phyloP scores from a whole-genome alignment of 2,113 vertebrate species.

The Scomber japonicus region DNA sequence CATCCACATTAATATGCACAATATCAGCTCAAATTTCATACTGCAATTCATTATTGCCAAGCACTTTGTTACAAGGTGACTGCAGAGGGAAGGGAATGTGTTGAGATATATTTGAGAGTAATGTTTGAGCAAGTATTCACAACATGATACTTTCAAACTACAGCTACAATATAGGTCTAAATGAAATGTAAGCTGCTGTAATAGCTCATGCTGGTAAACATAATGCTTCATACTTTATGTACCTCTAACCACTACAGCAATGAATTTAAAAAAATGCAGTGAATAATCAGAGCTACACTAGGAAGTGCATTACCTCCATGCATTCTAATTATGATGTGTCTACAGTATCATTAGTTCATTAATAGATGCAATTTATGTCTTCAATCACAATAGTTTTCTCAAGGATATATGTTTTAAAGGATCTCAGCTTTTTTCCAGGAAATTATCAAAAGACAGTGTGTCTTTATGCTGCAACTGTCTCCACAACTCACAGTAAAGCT shows the following conservation, averaged over 20 bases:
- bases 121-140: constrained; percentile 43
- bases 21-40: constrained; percentile 54
- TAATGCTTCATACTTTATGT: constrained; percentile 36
- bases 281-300: neutral
- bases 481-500: constrained; percentile 56
- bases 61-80: constrained; percentile 67
- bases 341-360: constrained; percentile 42
- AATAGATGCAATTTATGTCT: constrained; percentile 59
- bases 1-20: constrained; percentile 75
- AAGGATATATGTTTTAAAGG: neutral
- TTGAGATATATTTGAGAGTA: constrained; percentile 36
- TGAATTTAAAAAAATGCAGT: neutral
- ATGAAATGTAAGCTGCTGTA: constrained; percentile 42
- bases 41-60: constrained; percentile 62
- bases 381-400: constrained; percentile 7
- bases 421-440: constrained; percentile 24
- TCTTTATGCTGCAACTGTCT: constrained; percentile 37
- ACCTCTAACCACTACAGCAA: constrained; percentile 14
- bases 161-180: constrained; percentile 1
- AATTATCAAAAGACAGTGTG: constrained; percentile 26
- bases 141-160: constrained; percentile 35
- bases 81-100: constrained; percentile 17
- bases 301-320: constrained; percentile 5
- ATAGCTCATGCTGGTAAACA: constrained; percentile 37
- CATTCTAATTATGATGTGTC: constrained; percentile 37